phyloP scores from a whole-genome alignment of 2,113 vertebrate genomes.

The Ammospiza caudacuta region DNA sequence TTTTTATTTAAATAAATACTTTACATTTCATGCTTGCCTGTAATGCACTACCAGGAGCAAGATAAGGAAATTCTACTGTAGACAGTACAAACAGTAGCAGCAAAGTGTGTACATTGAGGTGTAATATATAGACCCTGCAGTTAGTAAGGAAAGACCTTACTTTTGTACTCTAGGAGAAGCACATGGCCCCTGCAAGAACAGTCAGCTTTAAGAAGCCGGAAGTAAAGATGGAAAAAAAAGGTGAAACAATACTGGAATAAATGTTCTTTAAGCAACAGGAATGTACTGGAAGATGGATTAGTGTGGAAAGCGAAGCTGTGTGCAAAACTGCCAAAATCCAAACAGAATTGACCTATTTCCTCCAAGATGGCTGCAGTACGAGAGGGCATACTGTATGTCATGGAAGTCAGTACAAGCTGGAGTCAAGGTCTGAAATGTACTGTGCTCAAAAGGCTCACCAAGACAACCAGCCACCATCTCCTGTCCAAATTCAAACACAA shows the following conservation, averaged over 20 bases:
- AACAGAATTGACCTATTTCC: constrained; percentile 60
- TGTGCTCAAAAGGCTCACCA: neutral
- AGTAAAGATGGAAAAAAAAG: constrained; percentile 38
- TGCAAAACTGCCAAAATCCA: constrained; percentile 67
- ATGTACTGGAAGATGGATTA: constrained; percentile 69
- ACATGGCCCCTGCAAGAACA: constrained; percentile 77
- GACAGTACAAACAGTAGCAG: constrained; percentile 94
- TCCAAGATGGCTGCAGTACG: constrained; percentile 64
- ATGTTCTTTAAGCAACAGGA: constrained; percentile 66
- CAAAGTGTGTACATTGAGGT: constrained; percentile 87
- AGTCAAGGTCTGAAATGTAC: constrained; percentile 34
- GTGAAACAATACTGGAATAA: constrained; percentile 67
- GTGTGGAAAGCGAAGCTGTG: constrained; percentile 75
- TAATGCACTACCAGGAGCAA: constrained; percentile 89
- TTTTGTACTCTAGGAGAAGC: constrained; percentile 75
- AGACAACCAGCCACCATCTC: constrained; percentile 3
- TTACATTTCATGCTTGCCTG: constrained; percentile 97
- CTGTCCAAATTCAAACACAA: neutral
- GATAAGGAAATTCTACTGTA: constrained; percentile 84
- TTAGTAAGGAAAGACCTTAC: constrained; percentile 81
- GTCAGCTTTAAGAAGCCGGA: constrained; percentile 76
- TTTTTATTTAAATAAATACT: constrained; percentile 96
- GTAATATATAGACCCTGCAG: constrained; percentile 85
- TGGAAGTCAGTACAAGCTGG: constrained; percentile 61
- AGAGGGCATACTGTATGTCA: constrained; percentile 49